A percentile compares a stretch with the other conserved stretches of the same genome.
Evolutionary conservation across 2,888 invertebrate genomes (phyloP).

Genomic region (Macropis europaea): DNA sequence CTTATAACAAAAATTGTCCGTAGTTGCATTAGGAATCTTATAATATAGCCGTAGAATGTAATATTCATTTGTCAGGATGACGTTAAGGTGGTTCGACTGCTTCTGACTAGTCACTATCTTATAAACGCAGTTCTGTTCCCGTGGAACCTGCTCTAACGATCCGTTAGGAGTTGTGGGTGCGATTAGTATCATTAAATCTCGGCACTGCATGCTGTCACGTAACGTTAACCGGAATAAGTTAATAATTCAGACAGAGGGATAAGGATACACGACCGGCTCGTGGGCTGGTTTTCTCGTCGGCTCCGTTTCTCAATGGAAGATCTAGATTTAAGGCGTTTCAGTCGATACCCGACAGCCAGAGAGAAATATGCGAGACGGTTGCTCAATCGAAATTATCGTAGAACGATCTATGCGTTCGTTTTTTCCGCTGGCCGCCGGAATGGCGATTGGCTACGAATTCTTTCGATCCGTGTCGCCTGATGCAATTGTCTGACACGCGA

Average conservation of each 20-base stretch:
- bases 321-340: conserved; percentile 47
- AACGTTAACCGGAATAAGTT: conserved; percentile 31
- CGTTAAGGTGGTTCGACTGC: too few relatives aligned
- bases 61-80: too few relatives aligned
- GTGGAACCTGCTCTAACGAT: conserved; percentile 6
- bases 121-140: conserved; percentile 17
- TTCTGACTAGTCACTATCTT: conserved; percentile 8
- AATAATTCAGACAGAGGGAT: conserved; percentile 28
- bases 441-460: conserved; percentile 47
- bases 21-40: too few relatives aligned
- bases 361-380: conserved; percentile 41
- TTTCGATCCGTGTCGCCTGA: conserved; percentile 32
- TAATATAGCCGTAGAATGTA: too few relatives aligned
- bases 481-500: conserved; percentile 43
- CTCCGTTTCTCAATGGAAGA: conserved; percentile 11
- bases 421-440: conserved; percentile 21
- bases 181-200: conserved; percentile 30
- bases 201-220: conserved; percentile 27
- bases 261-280: not conserved
- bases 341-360: conserved; percentile 37
- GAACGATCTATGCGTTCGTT: conserved; percentile 39
- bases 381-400: conserved; percentile 48
- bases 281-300: not conserved
- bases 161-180: conserved; percentile 20
- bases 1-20: too few relatives aligned